Base-by-base conservation (phyloP, 2,113 vertebrate genomes). In the Pterocles gutturalis region DNA sequence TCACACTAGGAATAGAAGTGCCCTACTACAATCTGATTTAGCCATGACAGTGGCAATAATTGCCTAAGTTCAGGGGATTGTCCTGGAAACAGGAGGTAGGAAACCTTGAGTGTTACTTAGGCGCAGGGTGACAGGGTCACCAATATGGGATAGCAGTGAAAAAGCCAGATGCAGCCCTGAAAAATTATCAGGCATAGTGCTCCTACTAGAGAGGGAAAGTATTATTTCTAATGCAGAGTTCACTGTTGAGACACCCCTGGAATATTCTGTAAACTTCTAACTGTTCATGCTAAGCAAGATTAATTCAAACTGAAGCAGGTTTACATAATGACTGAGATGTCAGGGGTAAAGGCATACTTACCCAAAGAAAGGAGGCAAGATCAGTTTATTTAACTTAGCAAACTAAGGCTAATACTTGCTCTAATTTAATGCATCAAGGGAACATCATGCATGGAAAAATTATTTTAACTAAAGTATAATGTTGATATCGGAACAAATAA, bases 11-110 rank as follows among this genome's bases (percentile, higher is more conserved):
- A 76, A 70, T 3, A 38, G 12, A 62, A 69, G 7, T 13, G 6
- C 48, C 14, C 7, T 62, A 45, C 49, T 76, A 54, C 43, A 45
- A 36, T 57, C 22, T 57, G 14, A 36, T 33, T 82, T 69, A 55
- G 54, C 17, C 11, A 36, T 55, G 34, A 36, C 38, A 61, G 34
- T 31, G 8, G 61, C n/a, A 86, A 38, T 29, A 46, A 41, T 67
- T 54, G n/a, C 29, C 20, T 67, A 33, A 41, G 21, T 46, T 61
- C 25, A 54, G 20, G 11, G 5, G 5, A 11, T 80, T 46, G 17
- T 60, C 29, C 29, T 48, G n/a, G n/a, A 60, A 86, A 80, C 9
- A 41, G 0, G 0, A 34, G 17, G 22, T 15, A 38, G 18, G 18
- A 64, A 82, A 70, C 25, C 10, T 6, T 7, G 18, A n/a, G 8